phyloP scores from a whole-genome alignment of 2,797 vertebrate species.

The Sarcophilus harrisii region DNA sequence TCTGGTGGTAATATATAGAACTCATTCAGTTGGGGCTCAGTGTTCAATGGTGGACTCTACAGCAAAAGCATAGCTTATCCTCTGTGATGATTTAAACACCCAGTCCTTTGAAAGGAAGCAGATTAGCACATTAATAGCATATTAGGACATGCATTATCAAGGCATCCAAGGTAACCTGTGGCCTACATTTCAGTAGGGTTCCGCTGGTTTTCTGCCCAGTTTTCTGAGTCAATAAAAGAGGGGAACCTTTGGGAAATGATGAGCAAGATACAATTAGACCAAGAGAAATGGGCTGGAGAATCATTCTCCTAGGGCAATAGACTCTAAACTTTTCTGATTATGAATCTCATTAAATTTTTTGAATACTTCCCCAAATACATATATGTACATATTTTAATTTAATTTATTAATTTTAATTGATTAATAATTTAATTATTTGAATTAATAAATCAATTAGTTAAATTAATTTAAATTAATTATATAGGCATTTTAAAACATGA shows the following conservation, averaged over 20 bases:
- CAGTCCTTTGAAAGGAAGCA: not conserved
- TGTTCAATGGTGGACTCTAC: not conserved
- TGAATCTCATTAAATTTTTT: not conserved
- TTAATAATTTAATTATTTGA: too few species aligned
- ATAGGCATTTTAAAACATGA: not conserved
- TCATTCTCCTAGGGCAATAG: not conserved
- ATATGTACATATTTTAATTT: not conserved
- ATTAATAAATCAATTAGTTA: too few species aligned
- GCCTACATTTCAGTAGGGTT: not conserved
- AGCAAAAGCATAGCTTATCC: not conserved
- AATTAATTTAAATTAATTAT: not conserved
- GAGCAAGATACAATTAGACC: not conserved
- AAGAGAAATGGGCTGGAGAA: not conserved
- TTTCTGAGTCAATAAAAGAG: not conserved
- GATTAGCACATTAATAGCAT: not conserved
- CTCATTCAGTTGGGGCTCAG: not conserved
- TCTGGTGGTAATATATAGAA: not conserved
- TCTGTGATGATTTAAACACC: not conserved
- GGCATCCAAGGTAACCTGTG: not conserved
- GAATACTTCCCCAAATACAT: not conserved
- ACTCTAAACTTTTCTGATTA: not conserved
- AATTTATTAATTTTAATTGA: not conserved
- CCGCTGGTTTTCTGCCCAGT: not conserved
- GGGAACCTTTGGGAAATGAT: not conserved
- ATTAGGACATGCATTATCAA: not conserved